phyloP scores from a whole-genome alignment of 2,888 invertebrate species.

The Oligia fasciuncula region DNA sequence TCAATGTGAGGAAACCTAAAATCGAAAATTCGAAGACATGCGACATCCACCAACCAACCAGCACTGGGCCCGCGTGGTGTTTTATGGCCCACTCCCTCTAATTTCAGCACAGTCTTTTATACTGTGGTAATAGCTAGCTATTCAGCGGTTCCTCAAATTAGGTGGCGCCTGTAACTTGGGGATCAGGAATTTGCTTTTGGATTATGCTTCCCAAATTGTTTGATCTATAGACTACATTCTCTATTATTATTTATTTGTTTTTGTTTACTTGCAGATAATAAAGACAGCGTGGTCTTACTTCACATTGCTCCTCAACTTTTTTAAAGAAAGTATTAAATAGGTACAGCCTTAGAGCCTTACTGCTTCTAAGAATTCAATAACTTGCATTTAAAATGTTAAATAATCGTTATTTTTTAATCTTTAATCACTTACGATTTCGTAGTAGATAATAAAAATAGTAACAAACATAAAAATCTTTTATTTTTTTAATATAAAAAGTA shows the following conservation, averaged over 20 bases:
- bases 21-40: no score
- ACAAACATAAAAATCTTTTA: conserved; percentile 32
- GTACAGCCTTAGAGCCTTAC: neutral
- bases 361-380: neutral
- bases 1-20: no score
- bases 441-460: conserved; percentile 42
- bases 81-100: no score
- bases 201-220: neutral
- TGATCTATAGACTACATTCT: neutral
- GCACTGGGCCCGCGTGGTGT: no score
- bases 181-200: neutral
- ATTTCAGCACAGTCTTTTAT: no score
- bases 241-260: neutral
- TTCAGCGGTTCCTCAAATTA: no score
- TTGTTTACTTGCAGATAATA: conserved; percentile 67
- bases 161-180: no score
- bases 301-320: conserved; percentile 70
- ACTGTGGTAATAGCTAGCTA: no score
- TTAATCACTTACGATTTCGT: neutral
- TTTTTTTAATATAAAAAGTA: conserved; percentile 20
- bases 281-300: conserved; percentile 76
- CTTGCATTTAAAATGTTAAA: neutral
- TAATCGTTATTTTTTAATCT: neutral
- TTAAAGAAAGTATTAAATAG: conserved; percentile 32
- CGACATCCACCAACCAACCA: no score